These are phyloP conservation scores for Oriolus oriolus DNA, from an alignment of 2,113 vertebrate genomes.

Conservation along the genomic window DNA sequence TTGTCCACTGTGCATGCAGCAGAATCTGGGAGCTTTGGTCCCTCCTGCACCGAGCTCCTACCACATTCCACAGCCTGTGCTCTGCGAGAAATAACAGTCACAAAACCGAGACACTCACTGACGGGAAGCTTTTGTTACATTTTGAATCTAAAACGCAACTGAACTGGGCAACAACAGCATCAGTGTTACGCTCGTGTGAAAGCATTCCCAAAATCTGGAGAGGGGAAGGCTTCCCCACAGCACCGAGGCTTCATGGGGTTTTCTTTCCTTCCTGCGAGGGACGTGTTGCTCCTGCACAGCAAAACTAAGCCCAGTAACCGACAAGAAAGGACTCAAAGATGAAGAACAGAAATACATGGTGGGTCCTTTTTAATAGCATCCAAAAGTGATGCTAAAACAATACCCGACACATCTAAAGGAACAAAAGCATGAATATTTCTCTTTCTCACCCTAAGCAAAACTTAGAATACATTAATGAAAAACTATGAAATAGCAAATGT, in stretches of 20 bases:
- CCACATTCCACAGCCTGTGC: background rate
- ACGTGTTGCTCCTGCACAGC: background rate
- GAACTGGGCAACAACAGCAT: background rate
- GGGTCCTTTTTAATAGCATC: background rate
- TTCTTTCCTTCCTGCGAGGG: background rate
- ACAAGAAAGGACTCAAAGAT: background rate
- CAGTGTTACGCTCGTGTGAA: accelerated
- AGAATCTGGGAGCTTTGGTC: background rate
- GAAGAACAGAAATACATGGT: background rate
- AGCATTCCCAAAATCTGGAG: background rate
- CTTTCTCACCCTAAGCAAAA: background rate
- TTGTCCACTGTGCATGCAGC: background rate
- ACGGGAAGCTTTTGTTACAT: background rate
- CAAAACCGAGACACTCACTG: background rate
- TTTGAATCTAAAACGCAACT: background rate
- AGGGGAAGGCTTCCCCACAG: background rate
- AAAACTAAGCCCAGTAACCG: background rate
- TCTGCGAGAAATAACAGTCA: background rate
- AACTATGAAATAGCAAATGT: background rate
- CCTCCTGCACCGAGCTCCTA: background rate
- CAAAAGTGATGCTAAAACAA: background rate
- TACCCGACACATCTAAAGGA: background rate
- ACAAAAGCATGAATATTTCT: background rate
- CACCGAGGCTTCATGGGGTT: background rate
- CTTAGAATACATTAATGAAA: background rate